Evolutionary conservation across 2,797 vertebrate species (phyloP).

Genomic region (Heterohyrax brucei): DNA sequence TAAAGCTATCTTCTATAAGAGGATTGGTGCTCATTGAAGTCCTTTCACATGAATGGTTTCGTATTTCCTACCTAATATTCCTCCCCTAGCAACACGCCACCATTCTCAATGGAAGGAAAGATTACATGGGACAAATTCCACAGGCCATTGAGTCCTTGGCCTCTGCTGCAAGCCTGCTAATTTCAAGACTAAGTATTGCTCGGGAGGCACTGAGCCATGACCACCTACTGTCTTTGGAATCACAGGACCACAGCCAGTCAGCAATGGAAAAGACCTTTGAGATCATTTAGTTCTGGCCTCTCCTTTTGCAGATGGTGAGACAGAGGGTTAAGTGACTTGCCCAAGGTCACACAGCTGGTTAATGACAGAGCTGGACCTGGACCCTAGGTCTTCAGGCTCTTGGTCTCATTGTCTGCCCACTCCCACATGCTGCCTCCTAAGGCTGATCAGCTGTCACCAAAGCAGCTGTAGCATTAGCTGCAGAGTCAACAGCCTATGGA

Average conservation of each 20-base stretch:
- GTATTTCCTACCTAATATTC: neutral
- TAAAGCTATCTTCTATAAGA: neutral
- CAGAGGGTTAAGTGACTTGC: slow-evolving; percentile 59
- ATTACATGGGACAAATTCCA: slow-evolving; percentile 18
- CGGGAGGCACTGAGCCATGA: neutral
- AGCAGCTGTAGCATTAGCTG: neutral
- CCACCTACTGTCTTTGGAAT: slow-evolving; percentile 22
- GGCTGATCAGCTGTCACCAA: neutral
- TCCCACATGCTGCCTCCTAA: neutral
- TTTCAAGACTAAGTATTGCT: slow-evolving; percentile 40
- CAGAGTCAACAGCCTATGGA: neutral
- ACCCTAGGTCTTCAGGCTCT: neutral
- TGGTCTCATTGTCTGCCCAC: neutral
- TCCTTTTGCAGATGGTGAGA: slow-evolving; percentile 63
- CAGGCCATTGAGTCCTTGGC: neutral
- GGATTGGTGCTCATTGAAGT: neutral
- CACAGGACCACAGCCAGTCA: neutral
- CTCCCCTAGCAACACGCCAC: neutral
- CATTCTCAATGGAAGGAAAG: slow-evolving; percentile 35
- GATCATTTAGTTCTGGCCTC: slow-evolving; percentile 4
- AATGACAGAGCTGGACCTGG: slow-evolving; percentile 19
- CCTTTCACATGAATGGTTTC: neutral
- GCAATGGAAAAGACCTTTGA: neutral
- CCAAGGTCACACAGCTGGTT: slow-evolving; percentile 73
- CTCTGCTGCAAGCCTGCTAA: neutral